phyloP scores from a whole-genome alignment of 2,888 invertebrate genomes.

The Idaea straminata region DNA sequence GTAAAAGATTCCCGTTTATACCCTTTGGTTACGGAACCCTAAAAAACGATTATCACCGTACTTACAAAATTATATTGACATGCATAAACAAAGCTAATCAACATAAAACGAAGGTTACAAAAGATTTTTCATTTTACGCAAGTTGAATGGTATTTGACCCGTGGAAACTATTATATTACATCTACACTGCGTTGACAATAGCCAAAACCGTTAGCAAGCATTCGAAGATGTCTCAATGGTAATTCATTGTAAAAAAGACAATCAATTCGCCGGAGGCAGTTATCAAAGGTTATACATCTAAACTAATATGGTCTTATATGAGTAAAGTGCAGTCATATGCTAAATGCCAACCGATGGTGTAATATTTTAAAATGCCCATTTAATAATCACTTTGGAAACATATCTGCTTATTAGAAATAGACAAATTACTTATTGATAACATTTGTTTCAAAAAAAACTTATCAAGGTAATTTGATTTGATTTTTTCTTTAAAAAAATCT shows the following conservation, averaged over 20 bases:
- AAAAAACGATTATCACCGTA: constrained; percentile 14
- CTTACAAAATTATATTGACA: constrained; percentile 4
- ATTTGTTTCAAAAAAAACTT: too few species aligned
- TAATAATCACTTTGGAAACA: constrained; percentile 26
- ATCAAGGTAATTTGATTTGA: too few species aligned
- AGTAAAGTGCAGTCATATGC: constrained; percentile 17
- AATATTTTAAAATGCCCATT: constrained; percentile 13
- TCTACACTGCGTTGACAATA: constrained; percentile 14
- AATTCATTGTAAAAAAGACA: constrained; percentile 21
- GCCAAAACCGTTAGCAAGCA: not conserved
- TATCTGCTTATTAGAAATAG: not conserved
- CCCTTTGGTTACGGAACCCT: too few species aligned
- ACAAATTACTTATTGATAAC: not conserved
- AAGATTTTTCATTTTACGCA: constrained; percentile 38
- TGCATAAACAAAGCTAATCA: constrained; percentile 8
- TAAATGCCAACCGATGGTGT: constrained; percentile 37
- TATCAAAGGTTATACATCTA: constrained; percentile 32
- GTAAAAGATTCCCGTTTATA: too few species aligned
- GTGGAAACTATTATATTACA: constrained; percentile 18
- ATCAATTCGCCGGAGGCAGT: constrained; percentile 33
- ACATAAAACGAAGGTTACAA: constrained; percentile 34
- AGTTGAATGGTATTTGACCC: constrained; percentile 26
- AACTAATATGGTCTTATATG: constrained; percentile 17
- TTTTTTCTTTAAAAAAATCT: too few species aligned
- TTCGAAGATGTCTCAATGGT: not conserved